Evolutionary conservation across 23 tunicate species (phyloP).

Genomic region (Trididemnum clinides): DNA sequence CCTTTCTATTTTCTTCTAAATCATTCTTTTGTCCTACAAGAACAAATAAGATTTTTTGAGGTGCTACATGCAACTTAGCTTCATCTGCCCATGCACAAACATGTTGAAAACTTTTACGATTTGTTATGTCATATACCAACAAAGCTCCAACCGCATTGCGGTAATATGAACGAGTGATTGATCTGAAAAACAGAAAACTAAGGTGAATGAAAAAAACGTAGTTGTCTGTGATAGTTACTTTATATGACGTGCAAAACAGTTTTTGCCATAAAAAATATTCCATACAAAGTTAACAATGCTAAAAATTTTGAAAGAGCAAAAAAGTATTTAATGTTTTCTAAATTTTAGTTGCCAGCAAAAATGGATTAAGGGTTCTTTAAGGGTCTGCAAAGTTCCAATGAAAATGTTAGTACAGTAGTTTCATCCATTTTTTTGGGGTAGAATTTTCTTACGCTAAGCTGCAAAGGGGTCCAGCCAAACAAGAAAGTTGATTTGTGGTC

Average conservation of each 20-base stretch:
- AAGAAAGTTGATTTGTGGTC: too few species aligned
- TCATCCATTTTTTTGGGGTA: too few species aligned
- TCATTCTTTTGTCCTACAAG: conserved; percentile 95
- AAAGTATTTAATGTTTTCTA: too few species aligned
- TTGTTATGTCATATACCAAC: conserved; percentile 91
- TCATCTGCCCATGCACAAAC: conserved; percentile 87
- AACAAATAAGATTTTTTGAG: conserved; percentile 61
- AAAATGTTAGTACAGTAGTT: too few species aligned
- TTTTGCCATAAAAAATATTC: not conserved
- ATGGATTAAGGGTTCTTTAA: too few species aligned
- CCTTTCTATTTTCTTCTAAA: conserved; percentile 61
- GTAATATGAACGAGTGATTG: conserved; percentile 88
- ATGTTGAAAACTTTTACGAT: conserved; percentile 83
- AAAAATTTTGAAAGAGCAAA: too few species aligned
- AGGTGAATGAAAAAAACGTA: not conserved
- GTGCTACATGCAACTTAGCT: conserved; percentile 86
- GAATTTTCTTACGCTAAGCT: too few species aligned
- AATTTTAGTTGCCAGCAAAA: too few species aligned
- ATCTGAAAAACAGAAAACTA: conserved; percentile 31
- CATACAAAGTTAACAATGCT: too few species aligned
- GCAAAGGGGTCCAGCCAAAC: too few species aligned
- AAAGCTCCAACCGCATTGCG: conserved; percentile 92
- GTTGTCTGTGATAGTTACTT: not conserved
- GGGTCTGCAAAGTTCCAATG: too few species aligned
- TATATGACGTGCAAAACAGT: not conserved